Conservation (phyloP, 2,888 invertebrate species). For the Pediacus dermestoides region DNA sequence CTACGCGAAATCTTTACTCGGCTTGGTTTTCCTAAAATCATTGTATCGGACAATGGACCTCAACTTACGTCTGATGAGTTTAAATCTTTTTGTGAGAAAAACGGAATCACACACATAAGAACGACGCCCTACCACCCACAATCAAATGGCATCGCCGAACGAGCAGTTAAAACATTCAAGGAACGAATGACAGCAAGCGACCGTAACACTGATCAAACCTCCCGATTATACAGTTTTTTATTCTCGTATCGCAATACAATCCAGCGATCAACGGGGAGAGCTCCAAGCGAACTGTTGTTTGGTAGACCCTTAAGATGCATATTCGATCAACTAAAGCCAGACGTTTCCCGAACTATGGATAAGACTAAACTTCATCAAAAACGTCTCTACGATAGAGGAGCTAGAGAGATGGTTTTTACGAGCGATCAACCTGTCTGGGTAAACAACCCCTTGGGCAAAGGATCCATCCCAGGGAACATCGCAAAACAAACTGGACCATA, state of each 20-base stretch:
- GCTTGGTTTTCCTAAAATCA: constrained; percentile 27
- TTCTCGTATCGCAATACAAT: constrained; percentile 14
- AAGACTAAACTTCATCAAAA: no score
- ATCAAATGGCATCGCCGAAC: constrained; percentile 22
- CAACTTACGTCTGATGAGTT: constrained; percentile 30
- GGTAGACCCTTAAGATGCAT: no score
- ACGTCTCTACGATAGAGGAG: no score
- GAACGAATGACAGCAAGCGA: constrained; percentile 11
- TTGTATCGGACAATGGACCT: constrained; percentile 34
- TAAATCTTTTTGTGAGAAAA: constrained; percentile 11
- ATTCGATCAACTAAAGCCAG: no score
- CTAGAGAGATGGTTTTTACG: no score
- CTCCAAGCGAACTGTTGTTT: no score
- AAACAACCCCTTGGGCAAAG: constrained; percentile 12
- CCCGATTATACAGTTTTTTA: constrained; percentile 14
- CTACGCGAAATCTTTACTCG: constrained; percentile 23
- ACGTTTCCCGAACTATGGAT: no score
- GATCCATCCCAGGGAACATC: constrained; percentile 9
- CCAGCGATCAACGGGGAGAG: constrained; percentile 16
- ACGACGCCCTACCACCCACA: constrained; percentile 20
- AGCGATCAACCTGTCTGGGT: constrained; percentile 10
- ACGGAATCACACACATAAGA: constrained; percentile 15
- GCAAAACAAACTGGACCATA: constrained; percentile 10
- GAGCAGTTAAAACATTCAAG: constrained; percentile 19
- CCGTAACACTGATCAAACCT: neutral